Evolutionary conservation across 2,888 invertebrate species (phyloP).

Genomic region (Heteromyza rotundicornis): DNA sequence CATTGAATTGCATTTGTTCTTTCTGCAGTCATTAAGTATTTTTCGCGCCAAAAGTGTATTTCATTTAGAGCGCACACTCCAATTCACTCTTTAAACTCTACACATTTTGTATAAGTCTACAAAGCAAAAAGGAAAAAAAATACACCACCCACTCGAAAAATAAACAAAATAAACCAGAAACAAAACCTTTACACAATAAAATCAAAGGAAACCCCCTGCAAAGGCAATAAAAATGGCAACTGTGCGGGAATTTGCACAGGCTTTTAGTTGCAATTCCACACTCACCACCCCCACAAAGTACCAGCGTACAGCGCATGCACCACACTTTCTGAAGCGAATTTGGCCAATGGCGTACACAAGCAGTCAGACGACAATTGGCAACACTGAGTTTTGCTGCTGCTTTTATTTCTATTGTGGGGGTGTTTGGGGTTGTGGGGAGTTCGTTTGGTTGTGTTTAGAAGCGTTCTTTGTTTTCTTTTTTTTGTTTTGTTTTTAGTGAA

Average conservation of each 20-base stretch:
- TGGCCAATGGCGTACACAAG: constrained; percentile 52
- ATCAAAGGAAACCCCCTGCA: constrained; percentile 23
- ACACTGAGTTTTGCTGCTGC: neutral
- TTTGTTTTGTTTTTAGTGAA: neutral
- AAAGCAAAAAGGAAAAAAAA: too few species aligned
- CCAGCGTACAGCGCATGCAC: neutral
- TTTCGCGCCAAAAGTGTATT: too few species aligned
- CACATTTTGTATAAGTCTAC: too few species aligned
- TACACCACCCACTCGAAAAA: too few species aligned
- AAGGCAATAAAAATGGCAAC: neutral
- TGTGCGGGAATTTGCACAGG: too few species aligned
- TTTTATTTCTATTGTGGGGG: neutral
- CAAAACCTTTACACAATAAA: constrained; percentile 4
- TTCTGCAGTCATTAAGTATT: too few species aligned
- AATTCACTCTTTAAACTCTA: too few species aligned
- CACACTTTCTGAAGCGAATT: constrained; percentile 10
- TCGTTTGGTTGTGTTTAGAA: constrained; percentile 37
- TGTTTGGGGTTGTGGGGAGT: neutral
- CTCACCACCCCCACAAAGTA: neutral
- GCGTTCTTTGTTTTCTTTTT: constrained; percentile 37
- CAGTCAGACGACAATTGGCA: constrained; percentile 21
- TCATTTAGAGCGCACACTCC: too few species aligned
- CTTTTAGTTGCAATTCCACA: neutral
- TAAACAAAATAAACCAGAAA: neutral
- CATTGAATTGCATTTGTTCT: neutral